phyloP scores from a whole-genome alignment of 2,113 vertebrate genomes.

The Dryoscopus gambensis region DNA sequence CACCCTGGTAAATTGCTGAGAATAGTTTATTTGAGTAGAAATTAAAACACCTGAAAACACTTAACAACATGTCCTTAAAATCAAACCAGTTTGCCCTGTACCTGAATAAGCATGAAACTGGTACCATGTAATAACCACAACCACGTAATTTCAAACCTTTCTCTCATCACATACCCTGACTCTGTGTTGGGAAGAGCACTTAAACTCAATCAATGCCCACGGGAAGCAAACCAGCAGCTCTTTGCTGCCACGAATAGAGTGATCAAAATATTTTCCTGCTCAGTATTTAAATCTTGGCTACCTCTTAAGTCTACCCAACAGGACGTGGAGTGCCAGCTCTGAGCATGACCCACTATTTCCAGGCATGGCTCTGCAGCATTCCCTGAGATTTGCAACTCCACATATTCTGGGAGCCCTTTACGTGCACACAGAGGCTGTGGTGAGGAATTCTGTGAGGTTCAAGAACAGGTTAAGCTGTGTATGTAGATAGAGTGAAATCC shows the following conservation, averaged over 20 bases:
- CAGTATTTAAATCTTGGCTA: background rate
- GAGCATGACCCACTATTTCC: background rate
- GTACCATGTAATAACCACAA: background rate
- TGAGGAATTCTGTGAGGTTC: background rate
- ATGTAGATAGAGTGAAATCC: background rate
- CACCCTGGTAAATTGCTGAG: background rate
- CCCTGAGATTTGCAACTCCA: background rate
- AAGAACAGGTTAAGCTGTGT: background rate
- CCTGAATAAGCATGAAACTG: background rate
- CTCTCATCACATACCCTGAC: background rate
- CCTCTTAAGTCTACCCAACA: background rate
- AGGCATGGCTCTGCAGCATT: background rate
- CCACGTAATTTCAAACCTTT: background rate
- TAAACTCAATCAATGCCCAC: background rate
- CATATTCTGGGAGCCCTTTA: background rate
- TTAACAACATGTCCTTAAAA: background rate
- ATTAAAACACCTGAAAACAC: background rate
- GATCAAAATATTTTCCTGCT: background rate
- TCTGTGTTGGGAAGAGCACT: background rate
- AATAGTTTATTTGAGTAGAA: background rate
- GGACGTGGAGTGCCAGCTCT: background rate
- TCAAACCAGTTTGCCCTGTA: background rate
- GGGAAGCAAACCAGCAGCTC: background rate
- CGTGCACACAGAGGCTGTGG: accelerated
- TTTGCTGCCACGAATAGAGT: background rate